Percentiles rank a stretch among this genome's conserved stretches.
phyloP scores from a whole-genome alignment of 2,113 vertebrate genomes.

The Melanerpes aurifrons region DNA sequence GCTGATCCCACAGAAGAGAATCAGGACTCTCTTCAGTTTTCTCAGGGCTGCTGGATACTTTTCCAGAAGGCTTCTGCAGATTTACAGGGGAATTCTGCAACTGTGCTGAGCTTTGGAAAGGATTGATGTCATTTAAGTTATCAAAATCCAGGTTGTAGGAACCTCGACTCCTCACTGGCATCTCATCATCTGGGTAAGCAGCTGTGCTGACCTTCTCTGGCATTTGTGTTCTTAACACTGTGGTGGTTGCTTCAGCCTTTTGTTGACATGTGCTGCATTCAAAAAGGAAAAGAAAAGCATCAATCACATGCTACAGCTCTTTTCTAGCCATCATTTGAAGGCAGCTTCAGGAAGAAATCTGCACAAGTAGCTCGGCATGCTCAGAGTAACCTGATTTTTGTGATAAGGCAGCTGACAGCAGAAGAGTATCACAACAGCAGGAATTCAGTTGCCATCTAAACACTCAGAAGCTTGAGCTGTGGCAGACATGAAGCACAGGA shows the following conservation, averaged over 20 bases:
- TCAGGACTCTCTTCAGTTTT: neutral
- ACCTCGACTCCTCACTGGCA: constrained; percentile 67
- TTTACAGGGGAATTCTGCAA: constrained; percentile 24
- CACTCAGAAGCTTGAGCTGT: neutral
- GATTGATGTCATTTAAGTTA: neutral
- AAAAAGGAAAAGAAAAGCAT: neutral
- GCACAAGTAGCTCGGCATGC: neutral
- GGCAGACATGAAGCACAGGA: neutral
- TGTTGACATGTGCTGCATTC: constrained; percentile 51
- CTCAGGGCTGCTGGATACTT: neutral
- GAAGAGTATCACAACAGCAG: neutral
- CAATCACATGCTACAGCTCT: neutral
- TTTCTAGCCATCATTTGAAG: neutral
- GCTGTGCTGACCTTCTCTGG: neutral
- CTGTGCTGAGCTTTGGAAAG: constrained; percentile 49
- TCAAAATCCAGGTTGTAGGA: constrained; percentile 73
- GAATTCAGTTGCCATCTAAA: neutral
- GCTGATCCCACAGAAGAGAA: neutral
- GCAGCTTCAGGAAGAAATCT: neutral
- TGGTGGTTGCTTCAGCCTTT: neutral
- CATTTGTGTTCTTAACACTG: constrained; percentile 12
- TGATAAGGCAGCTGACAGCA: neutral
- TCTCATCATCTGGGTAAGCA: constrained; percentile 21
- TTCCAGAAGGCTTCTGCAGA: neutral
- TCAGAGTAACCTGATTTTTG: neutral